Evolutionary conservation across 2,797 vertebrate genomes (phyloP).

Genomic region (Buceros bicornis): DNA sequence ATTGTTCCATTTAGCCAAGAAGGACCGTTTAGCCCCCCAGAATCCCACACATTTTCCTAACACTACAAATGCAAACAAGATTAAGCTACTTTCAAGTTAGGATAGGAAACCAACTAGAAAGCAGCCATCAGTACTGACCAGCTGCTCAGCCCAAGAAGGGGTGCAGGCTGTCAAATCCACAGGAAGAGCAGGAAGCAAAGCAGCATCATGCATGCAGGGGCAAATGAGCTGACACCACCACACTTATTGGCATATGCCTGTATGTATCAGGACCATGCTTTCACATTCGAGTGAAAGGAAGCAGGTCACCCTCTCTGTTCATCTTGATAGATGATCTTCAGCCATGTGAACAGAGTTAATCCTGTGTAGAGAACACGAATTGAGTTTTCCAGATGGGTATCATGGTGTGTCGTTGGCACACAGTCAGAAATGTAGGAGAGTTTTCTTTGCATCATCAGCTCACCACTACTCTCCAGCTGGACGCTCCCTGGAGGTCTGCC

Average conservation of each 20-base stretch:
- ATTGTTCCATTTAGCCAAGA: neutral
- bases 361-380: neutral
- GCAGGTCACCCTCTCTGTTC: neutral
- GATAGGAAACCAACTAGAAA: neutral
- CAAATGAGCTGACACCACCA: neutral
- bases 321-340: neutral
- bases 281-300: neutral
- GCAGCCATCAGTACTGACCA: neutral
- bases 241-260: rapidly evolving
- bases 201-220: neutral
- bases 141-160: neutral
- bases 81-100: neutral
- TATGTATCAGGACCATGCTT: rapidly evolving
- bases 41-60: neutral
- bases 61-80: neutral
- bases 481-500: neutral
- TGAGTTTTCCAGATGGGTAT: neutral
- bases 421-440: neutral
- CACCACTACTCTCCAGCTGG: neutral
- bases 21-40: neutral
- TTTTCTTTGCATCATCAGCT: neutral
- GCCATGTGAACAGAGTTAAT: neutral
- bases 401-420: neutral
- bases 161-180: neutral
- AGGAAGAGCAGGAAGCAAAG: neutral